Evolutionary conservation across 2,888 invertebrate species (phyloP).

Genomic region (Trichogramma evanescens): DNA sequence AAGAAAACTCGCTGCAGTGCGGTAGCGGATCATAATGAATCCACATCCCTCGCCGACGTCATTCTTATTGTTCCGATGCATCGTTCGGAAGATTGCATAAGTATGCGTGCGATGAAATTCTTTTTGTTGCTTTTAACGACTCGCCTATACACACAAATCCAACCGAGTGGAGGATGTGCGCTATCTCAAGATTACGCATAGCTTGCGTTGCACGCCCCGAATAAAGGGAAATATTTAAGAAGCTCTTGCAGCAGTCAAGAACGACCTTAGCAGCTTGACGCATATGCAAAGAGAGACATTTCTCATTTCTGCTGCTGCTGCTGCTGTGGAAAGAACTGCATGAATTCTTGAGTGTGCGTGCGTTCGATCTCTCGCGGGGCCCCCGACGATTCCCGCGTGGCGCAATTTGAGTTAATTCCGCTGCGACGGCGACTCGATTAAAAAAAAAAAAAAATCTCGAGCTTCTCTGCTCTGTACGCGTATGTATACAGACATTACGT

Average conservation of each 20-base stretch:
- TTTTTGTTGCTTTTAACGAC: not conserved
- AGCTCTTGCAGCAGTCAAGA: not conserved
- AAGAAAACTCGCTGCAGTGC: no score
- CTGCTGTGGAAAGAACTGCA: slow-evolving; percentile 5
- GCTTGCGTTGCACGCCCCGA: not conserved
- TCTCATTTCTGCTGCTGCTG: not conserved
- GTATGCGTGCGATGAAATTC: not conserved
- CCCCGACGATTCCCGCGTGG: slow-evolving; percentile 33
- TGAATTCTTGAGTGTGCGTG: slow-evolving; percentile 9
- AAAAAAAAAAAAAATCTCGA: no score
- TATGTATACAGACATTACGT: no score
- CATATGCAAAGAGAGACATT: slow-evolving; percentile 28
- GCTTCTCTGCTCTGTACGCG: no score
- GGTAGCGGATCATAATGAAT: no score
- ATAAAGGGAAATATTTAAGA: slow-evolving; percentile 1
- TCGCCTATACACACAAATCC: not conserved
- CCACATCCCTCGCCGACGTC: no score
- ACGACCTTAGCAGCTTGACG: no score
- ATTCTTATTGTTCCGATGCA: no score
- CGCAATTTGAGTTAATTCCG: slow-evolving; percentile 38
- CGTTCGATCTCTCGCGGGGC: not conserved
- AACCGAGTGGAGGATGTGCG: not conserved
- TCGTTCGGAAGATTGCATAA: no score
- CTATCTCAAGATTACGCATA: not conserved
- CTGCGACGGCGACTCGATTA: no score